These are phyloP conservation scores for Bombus polaris DNA, from an alignment of 1,140 invertebrate species.

Conservation along the genomic window DNA sequence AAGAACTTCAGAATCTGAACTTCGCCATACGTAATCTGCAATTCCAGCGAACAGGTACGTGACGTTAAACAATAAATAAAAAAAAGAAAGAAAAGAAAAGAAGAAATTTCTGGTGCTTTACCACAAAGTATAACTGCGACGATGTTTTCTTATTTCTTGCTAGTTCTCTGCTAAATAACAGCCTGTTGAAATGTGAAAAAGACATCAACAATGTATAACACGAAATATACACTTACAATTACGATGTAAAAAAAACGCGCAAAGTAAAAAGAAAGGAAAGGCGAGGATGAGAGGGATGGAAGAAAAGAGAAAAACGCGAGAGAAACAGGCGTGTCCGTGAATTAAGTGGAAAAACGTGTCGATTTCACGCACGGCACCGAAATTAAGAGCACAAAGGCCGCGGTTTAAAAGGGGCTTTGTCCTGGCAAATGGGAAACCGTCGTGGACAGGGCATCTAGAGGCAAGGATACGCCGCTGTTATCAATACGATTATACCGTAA, in stretches of 20 bases:
- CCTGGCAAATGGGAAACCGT: conserved; percentile 67
- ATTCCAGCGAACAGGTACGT: no score
- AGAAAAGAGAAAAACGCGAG: conserved; percentile 29
- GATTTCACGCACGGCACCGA: conserved; percentile 71
- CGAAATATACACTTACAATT: not conserved
- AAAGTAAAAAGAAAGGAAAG: not conserved
- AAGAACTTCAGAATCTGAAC: no score
- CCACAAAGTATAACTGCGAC: no score
- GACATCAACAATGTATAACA: not conserved
- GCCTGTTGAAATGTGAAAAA: not conserved
- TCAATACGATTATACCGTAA: conserved; percentile 54
- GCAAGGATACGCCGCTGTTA: conserved; percentile 44
- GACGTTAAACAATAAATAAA: no score
- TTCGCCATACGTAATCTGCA: accelerated
- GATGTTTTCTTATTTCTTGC: no score
- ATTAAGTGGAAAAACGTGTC: conserved; percentile 74
- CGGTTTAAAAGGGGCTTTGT: conserved; percentile 72
- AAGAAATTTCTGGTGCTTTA: no score
- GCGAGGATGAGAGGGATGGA: not conserved
- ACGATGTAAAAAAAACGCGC: no score
- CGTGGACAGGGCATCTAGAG: conserved; percentile 12
- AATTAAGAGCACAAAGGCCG: conserved; percentile 68
- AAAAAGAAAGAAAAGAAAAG: no score
- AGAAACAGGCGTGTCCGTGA: conserved; percentile 66
- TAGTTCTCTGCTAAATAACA: no score